phyloP scores from a whole-genome alignment of 2,888 invertebrate species.

The Chloroclysta siterata region DNA sequence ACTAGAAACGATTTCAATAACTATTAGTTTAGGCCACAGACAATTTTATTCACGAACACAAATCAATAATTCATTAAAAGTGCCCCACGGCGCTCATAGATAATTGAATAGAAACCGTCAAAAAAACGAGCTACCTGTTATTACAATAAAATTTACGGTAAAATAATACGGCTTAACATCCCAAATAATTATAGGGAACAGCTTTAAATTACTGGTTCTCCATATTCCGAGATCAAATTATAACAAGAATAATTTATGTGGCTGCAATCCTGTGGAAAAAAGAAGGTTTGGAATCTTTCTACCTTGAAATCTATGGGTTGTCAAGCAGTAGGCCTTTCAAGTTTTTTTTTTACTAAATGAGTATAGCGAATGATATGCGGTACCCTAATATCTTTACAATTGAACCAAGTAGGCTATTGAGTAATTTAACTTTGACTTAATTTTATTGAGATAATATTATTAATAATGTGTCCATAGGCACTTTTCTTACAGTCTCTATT shows the following conservation, averaged over 20 bases:
- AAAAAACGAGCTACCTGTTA: constrained; percentile 26
- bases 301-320: too few relatives aligned
- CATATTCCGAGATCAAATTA: background rate
- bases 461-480: too few relatives aligned
- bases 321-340: too few relatives aligned
- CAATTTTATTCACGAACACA: background rate
- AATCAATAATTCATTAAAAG: background rate
- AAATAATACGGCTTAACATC: constrained; percentile 28
- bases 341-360: too few relatives aligned
- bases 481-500: too few relatives aligned
- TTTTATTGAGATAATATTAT: too few relatives aligned
- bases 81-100: background rate
- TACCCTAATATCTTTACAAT: too few relatives aligned
- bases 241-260: constrained; percentile 10
- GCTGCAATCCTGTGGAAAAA: background rate
- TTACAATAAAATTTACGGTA: constrained; percentile 29
- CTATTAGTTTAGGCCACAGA: background rate
- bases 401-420: too few relatives aligned
- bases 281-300: too few relatives aligned
- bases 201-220: background rate
- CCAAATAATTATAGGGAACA: constrained; percentile 32
- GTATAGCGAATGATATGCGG: too few relatives aligned
- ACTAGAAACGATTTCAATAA: background rate
- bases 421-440: too few relatives aligned
- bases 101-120: constrained; percentile 18